These are phyloP conservation scores for Bunonema sp. DNA, from an alignment of 2,888 invertebrate genomes.

Conservation along the genomic window DNA sequence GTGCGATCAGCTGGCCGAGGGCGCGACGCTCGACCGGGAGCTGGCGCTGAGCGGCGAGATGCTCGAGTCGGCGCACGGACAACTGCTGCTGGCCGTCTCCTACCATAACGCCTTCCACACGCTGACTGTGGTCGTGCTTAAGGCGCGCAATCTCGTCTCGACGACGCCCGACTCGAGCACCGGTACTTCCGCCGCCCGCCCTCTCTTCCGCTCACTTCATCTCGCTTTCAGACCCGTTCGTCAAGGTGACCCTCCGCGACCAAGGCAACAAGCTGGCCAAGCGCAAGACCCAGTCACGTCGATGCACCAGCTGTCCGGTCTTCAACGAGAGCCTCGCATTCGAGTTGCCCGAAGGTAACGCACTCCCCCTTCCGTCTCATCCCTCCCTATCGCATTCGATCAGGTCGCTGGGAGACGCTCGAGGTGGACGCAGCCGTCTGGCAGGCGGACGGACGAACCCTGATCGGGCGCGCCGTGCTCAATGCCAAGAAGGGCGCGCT, in stretches of 20 bases:
- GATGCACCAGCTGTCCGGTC: conserved; percentile 73
- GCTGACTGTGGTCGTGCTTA: conserved; percentile 83
- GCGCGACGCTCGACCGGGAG: conserved; percentile 3
- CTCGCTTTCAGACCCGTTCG: conserved; percentile 65
- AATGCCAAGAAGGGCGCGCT: too few species aligned
- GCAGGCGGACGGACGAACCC: too few species aligned
- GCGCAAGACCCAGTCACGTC: conserved; percentile 71
- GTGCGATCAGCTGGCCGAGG: conserved; percentile 40
- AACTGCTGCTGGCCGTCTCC: conserved; percentile 81
- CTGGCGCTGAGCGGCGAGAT: background rate
- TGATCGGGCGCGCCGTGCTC: too few species aligned
- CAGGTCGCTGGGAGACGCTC: too few species aligned
- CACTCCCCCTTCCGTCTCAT: too few species aligned
- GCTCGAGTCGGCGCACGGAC: conserved; percentile 77
- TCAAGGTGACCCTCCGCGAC: conserved; percentile 79
- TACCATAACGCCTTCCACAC: conserved; percentile 93
- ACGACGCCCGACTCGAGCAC: conserved; percentile 71
- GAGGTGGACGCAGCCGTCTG: too few species aligned
- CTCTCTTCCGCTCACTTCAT: conserved; percentile 1
- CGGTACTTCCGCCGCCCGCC: conserved; percentile 2
- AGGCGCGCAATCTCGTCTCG: conserved; percentile 85
- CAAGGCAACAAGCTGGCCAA: conserved; percentile 83
- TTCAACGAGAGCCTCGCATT: conserved; percentile 98
- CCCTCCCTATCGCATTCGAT: too few species aligned
- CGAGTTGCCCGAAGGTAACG: conserved; percentile 74